These are phyloP conservation scores for Heliconius himera DNA, from an alignment of 1,140 invertebrate genomes.

Conservation along the genomic window DNA sequence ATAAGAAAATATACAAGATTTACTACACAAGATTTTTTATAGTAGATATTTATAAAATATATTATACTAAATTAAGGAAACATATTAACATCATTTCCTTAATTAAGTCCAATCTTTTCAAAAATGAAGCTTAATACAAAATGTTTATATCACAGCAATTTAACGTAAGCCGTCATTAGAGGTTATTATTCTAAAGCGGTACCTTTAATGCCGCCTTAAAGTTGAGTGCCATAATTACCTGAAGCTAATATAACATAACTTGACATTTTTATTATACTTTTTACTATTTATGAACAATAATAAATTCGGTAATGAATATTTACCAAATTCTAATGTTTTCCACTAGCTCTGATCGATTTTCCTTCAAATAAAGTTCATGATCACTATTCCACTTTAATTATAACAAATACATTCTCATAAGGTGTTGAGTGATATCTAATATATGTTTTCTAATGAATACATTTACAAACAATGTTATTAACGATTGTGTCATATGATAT, in stretches of 20 bases:
- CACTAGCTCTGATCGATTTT: background rate
- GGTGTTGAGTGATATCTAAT: background rate
- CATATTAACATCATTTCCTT: background rate
- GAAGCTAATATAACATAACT: background rate
- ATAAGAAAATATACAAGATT: too few species aligned
- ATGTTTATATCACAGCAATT: background rate
- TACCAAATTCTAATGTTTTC: background rate
- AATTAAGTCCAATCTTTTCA: background rate
- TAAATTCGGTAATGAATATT: too few species aligned
- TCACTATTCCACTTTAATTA: background rate
- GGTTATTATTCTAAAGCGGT: background rate
- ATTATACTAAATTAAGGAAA: too few species aligned
- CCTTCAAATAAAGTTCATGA: too few species aligned
- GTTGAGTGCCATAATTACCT: background rate
- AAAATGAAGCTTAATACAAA: background rate
- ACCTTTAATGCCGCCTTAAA: background rate
- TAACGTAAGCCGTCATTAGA: background rate
- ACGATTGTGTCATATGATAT: too few species aligned
- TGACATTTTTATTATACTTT: background rate
- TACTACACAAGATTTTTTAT: too few species aligned
- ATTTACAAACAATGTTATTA: too few species aligned
- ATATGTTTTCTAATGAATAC: background rate
- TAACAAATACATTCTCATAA: background rate
- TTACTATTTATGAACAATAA: background rate
- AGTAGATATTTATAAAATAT: too few species aligned